These are phyloP conservation scores for Rhinopomastus cyanomelas DNA, from an alignment of 2,113 vertebrate species.

Conservation along the genomic window DNA sequence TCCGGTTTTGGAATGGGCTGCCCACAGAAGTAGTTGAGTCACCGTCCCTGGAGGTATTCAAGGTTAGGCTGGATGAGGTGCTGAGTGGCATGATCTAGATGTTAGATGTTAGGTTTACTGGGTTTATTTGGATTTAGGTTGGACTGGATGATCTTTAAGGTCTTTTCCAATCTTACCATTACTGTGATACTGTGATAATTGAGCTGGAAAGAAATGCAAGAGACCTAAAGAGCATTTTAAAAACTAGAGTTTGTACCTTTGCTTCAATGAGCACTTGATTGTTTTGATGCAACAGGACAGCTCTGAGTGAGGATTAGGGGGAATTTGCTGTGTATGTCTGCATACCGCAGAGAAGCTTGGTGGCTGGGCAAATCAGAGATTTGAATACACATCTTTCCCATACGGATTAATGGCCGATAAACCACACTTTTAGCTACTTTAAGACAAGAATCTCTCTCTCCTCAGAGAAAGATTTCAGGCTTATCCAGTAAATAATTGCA, in stretches of 20 bases:
- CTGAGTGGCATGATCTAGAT: too few relatives aligned
- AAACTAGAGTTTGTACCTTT: neutral
- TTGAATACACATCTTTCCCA: neutral
- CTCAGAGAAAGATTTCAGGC: neutral
- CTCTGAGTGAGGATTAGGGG: neutral
- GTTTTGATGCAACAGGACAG: neutral
- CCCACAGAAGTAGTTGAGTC: too few relatives aligned
- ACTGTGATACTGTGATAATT: too few relatives aligned
- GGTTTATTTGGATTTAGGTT: too few relatives aligned
- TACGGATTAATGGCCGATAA: neutral
- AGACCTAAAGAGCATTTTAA: neutral
- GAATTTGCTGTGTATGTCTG: neutral
- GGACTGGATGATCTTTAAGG: too few relatives aligned
- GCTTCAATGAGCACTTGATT: neutral
- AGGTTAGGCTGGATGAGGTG: too few relatives aligned
- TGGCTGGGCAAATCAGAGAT: neutral
- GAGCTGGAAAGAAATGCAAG: neutral
- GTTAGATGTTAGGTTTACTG: too few relatives aligned
- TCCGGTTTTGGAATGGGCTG: too few relatives aligned
- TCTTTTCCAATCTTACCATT: too few relatives aligned
- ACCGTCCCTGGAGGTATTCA: too few relatives aligned
- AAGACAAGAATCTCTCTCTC: neutral
- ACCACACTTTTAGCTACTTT: neutral
- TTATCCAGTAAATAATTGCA: neutral
- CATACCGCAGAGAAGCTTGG: neutral